These are phyloP conservation scores for Agrilus mali DNA, from an alignment of 2,888 invertebrate species.

Conservation along the genomic window DNA sequence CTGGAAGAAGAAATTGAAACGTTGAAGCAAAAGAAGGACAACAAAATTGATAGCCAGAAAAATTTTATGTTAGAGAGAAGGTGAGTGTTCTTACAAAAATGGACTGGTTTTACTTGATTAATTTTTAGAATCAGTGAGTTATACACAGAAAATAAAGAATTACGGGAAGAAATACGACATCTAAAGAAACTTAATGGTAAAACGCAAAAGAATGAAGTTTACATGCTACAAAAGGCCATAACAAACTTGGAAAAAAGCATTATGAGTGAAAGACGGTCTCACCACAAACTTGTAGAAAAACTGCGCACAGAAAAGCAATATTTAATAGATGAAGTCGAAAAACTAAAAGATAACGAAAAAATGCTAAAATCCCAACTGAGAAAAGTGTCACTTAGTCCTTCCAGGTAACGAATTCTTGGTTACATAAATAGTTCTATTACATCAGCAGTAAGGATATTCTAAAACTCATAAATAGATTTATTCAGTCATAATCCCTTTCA, in stretches of 20 bases:
- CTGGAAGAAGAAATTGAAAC: conserved; percentile 30
- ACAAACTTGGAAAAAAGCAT: conserved; percentile 33
- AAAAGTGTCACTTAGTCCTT: not conserved
- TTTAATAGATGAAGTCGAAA: conserved; percentile 26
- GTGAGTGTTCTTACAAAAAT: conserved; percentile 22
- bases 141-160: conserved; percentile 23
- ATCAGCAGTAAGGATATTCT: not conserved
- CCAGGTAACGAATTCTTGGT: not conserved
- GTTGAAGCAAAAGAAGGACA: conserved; percentile 1
- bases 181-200: conserved; percentile 17
- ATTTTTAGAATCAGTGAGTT: conserved; percentile 26
- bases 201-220: conserved; percentile 17
- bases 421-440: not conserved
- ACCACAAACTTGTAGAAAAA: conserved; percentile 32
- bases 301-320: conserved; percentile 31
- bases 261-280: conserved; percentile 31
- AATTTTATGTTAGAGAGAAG: conserved; percentile 1
- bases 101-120: conserved; percentile 11
- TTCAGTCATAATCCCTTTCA: no score
- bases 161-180: conserved; percentile 22
- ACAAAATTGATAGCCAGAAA: not conserved
- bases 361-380: conserved; percentile 11
- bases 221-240: conserved; percentile 29
- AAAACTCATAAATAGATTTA: no score
- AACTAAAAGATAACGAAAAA: conserved; percentile 21